Evolutionary conservation across 1,140 invertebrate species (phyloP).

Genomic region (Fopius arisanus): DNA sequence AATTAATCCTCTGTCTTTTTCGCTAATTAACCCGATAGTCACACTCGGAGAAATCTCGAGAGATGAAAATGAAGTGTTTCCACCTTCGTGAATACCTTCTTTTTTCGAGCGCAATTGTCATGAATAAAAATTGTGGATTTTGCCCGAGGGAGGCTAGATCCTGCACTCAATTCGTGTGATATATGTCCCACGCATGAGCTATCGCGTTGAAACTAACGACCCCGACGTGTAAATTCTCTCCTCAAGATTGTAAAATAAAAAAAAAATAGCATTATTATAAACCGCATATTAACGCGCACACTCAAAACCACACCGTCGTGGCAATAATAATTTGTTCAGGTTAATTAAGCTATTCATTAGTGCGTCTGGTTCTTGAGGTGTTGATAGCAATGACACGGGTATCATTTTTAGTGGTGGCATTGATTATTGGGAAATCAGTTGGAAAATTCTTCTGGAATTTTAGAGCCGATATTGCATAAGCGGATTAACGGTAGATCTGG

Average conservation of each 20-base stretch:
- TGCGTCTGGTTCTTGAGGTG: background rate
- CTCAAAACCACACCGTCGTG: background rate
- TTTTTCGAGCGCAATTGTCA: background rate
- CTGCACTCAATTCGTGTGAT: slow-evolving; percentile 3
- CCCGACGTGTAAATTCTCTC: background rate
- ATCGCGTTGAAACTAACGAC: background rate
- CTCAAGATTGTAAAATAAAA: background rate
- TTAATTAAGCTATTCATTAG: background rate
- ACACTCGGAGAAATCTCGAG: background rate
- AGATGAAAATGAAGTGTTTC: background rate
- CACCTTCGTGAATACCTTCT: background rate
- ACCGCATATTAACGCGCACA: background rate
- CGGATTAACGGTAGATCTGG: slow-evolving; percentile 15
- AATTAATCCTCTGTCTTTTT: background rate
- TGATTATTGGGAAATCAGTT: background rate
- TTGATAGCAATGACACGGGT: background rate
- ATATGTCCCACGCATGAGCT: slow-evolving; percentile 6
- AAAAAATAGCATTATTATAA: background rate
- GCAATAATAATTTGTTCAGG: background rate
- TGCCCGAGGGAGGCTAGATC: background rate
- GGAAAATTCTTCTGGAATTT: background rate
- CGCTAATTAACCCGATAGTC: background rate
- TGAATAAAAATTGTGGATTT: background rate
- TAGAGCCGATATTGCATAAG: slow-evolving; percentile 11
- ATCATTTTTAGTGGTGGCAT: background rate